Evolutionary conservation across 2,797 vertebrate genomes (phyloP).

Genomic region (Lophotriccus pileatus): DNA sequence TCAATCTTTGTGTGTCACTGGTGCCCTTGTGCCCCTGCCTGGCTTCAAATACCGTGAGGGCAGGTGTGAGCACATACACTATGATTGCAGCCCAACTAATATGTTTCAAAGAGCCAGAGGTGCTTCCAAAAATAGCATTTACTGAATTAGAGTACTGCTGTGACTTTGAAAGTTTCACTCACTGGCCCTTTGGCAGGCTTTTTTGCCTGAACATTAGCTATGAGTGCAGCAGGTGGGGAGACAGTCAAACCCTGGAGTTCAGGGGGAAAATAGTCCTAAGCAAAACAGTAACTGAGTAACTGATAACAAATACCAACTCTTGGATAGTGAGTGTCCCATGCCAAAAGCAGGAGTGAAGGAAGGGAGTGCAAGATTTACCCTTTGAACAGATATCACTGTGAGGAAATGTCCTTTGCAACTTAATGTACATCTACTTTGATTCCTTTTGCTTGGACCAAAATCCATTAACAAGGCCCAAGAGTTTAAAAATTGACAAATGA

Average conservation of each 20-base stretch:
- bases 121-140: not conserved
- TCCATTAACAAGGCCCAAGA: not conserved
- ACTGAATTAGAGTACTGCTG: not conserved
- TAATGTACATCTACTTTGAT: not conserved
- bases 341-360: not conserved
- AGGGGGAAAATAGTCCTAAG: not conserved
- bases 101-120: not conserved
- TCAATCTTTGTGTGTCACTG: not conserved
- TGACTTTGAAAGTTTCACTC: not conserved
- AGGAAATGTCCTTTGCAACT: not conserved
- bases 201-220: not conserved
- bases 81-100: not conserved
- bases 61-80: not conserved
- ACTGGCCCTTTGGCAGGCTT: not conserved
- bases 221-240: not conserved
- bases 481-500: constrained; percentile 1
- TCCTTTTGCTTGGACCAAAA: not conserved
- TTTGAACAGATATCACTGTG: not conserved
- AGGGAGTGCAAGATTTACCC: not conserved
- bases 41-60: not conserved
- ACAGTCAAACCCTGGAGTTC: not conserved
- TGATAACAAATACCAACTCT: not conserved
- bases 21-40: not conserved
- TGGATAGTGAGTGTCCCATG: accelerated
- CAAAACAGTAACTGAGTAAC: not conserved